Percentiles rank a stretch among this genome's conserved stretches.
Conservation (phyloP, 2,888 invertebrate species). For the Entomobrya multifasciata region DNA sequence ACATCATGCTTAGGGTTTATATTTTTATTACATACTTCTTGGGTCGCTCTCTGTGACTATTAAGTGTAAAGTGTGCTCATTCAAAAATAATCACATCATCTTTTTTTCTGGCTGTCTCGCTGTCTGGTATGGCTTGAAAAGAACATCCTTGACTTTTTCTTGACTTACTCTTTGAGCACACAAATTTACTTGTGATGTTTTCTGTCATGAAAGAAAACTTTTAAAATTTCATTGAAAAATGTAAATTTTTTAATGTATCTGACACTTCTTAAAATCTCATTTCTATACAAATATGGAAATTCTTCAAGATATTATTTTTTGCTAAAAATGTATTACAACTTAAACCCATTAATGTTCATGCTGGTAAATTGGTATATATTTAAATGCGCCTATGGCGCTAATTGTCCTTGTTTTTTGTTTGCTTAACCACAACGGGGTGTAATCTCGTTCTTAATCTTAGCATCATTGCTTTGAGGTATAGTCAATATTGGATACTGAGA, state of each 20-base stretch:
- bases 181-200: not conserved
- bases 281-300: conserved; percentile 52
- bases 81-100: conserved; percentile 27
- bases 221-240: conserved; percentile 57
- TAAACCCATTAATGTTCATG: not conserved
- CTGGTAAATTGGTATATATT: not conserved
- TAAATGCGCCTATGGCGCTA: conserved; percentile 50
- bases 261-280: conserved; percentile 33
- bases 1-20: not conserved
- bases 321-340: conserved; percentile 45
- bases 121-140: conserved; percentile 4
- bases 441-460: no score
- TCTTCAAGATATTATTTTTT: conserved; percentile 46
- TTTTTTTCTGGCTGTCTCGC: no score
- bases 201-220: conserved; percentile 15
- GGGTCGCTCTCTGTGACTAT: not conserved
- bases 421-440: no score
- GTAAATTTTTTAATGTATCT: conserved; percentile 61
- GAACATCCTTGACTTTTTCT: conserved; percentile 60
- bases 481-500: no score
- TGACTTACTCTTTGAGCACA: not conserved
- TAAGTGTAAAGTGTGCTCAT: not conserved
- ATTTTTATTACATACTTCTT: no score
- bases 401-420: conserved; percentile 55
- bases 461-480: no score